Conservation (phyloP, 53 echinoderm and acorn worm genomes). For the Apostichopus leukothele region DNA sequence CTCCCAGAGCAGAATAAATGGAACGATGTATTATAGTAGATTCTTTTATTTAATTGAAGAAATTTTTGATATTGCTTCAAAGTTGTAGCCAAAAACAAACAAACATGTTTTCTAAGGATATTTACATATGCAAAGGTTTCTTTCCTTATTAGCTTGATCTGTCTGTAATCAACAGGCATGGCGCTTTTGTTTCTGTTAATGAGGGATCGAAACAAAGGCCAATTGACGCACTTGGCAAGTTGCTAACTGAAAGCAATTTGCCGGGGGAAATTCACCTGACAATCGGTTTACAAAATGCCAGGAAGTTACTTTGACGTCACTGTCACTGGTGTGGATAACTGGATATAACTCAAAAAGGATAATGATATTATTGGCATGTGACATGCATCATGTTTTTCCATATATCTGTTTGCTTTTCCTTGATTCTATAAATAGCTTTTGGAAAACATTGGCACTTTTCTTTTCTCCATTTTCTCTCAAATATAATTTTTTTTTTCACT, state of each 20-base stretch:
- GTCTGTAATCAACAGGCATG: not conserved
- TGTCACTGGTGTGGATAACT: not conserved
- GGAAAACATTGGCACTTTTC: too few species aligned
- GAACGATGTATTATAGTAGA: too few species aligned
- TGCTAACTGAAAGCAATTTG: not conserved
- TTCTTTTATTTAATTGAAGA: too few species aligned
- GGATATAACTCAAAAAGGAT: too few species aligned
- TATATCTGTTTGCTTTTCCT: too few species aligned
- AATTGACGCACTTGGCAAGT: conserved; percentile 1
- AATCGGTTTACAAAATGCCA: not conserved
- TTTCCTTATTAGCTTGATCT: conserved; percentile 1
- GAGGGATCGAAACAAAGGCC: not conserved
- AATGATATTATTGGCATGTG: too few species aligned
- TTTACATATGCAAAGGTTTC: not conserved
- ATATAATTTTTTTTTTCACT: too few species aligned
- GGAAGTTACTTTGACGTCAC: not conserved
- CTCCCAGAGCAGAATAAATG: too few species aligned
- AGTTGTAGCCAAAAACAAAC: not conserved
- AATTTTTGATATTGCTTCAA: too few species aligned
- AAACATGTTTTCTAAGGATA: not conserved
- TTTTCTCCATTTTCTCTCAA: too few species aligned
- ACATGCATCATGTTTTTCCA: too few species aligned
- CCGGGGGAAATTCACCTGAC: not conserved
- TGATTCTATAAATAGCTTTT: too few species aligned
- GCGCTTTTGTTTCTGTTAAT: not conserved